Evolutionary conservation across 92 coral and sea anemone species (phyloP), one percentile per base, ranked within the genome.

Genomic region (Nematostella vectensis): DNA sequence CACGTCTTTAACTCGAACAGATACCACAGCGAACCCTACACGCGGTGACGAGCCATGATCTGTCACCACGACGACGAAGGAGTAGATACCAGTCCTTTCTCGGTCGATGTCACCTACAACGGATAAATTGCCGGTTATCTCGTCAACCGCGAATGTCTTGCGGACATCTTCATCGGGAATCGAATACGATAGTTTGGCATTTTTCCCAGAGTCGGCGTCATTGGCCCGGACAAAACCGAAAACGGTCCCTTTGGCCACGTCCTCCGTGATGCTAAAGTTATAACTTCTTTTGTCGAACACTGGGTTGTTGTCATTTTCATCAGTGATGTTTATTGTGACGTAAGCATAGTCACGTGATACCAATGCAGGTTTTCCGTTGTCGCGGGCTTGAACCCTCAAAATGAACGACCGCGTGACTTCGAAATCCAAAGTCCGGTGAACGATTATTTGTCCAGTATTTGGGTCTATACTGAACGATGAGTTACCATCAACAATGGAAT

Each of bases 291-390:
- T 20, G 27, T 48, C 36, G 24, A 73, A 73, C 2, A 49, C 48
- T 2, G 80, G 80, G 59, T 54, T 36, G 55, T 64, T 58, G n/a
- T 74, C 80, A 47, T 66, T 74, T 29, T 38, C 11, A 44, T 74
- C 80, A 2, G 40, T n/a, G 50, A 74, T 62, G 15, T 10, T 29
- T 8, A 74, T 31, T 1, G 33, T 74, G 29, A 74, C 68, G 60
- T 49, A 58, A 27, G 80, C 62, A 17, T 33, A 19, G 22, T 47
- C 31, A 63, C 43, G 55, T 25, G 80, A 58, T 28, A 17, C 43
- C 25, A 74, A 42, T 9, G 64, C 45, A 2, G 81, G 81, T 0
- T 29, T 21, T 2, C 74, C 81, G 18, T 31, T 31, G 27, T 74
- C 81, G 47, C 55, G 58, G 25, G 74, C 81, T 12, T 58, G 31